Percentiles rank a stretch among this genome's conserved stretches.
Evolutionary conservation across 2,797 vertebrate species (phyloP).

Genomic region (Enteromius viviparus): DNA sequence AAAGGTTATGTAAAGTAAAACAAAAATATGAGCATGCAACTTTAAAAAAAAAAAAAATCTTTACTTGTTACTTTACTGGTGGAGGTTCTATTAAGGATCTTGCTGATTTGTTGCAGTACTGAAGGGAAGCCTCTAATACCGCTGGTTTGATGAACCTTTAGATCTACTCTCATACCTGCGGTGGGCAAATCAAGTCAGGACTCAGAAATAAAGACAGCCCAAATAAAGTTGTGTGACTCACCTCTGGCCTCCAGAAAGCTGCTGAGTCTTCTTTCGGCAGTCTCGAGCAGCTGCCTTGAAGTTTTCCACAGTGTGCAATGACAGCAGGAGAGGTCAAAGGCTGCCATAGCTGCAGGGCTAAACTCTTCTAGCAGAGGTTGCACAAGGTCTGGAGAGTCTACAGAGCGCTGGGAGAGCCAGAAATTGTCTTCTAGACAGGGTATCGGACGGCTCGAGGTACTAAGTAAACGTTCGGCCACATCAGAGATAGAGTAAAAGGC

Average conservation of each 20-base stretch:
- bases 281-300: constrained; percentile 92
- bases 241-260: constrained; percentile 83
- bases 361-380: constrained; percentile 84
- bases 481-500: constrained; percentile 98
- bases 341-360: constrained; percentile 89
- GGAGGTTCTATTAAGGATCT: constrained; percentile 85
- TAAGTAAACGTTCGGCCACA: constrained; percentile 90
- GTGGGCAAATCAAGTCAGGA: background rate
- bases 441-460: constrained; percentile 80
- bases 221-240: constrained; percentile 57
- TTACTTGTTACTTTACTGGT: constrained; percentile 70
- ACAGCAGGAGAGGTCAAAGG: constrained; percentile 94
- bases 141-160: constrained; percentile 70
- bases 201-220: background rate
- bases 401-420: constrained; percentile 79
- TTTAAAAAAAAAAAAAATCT: constrained; percentile 38
- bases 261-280: constrained; percentile 85
- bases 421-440: constrained; percentile 87
- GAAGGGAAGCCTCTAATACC: constrained; percentile 87
- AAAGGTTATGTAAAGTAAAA: background rate
- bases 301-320: constrained; percentile 96
- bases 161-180: constrained; percentile 80
- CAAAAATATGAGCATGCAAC: background rate
- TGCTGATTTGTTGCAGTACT: constrained; percentile 90
- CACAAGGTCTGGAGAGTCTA: constrained; percentile 77